Conservation (phyloP, 2,113 vertebrate genomes). For the Lagopus muta region DNA sequence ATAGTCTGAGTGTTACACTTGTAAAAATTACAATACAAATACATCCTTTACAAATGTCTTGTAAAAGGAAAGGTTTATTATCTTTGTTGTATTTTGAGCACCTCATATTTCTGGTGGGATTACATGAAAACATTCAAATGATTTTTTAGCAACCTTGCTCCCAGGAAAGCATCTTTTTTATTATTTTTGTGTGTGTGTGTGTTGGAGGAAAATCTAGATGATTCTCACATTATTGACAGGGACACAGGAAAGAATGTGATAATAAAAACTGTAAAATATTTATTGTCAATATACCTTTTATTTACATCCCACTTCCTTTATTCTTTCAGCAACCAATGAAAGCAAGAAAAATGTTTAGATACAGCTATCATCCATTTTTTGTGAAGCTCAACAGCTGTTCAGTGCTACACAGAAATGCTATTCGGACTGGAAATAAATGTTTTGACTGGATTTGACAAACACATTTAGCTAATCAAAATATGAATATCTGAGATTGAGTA, state of each 20-base stretch:
- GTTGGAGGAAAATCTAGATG: background rate
- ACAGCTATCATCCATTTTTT: background rate
- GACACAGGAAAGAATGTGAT: background rate
- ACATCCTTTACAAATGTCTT: slow-evolving; percentile 9
- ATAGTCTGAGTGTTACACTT: slow-evolving; percentile 12
- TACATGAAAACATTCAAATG: background rate
- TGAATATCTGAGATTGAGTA: background rate
- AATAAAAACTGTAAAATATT: slow-evolving; percentile 10
- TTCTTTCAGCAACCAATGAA: background rate
- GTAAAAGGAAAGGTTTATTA: slow-evolving; percentile 33
- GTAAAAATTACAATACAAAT: slow-evolving; percentile 37
- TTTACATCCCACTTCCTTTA: background rate
- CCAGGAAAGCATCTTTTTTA: background rate
- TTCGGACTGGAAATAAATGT: background rate
- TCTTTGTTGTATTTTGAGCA: slow-evolving; percentile 31
- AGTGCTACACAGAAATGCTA: background rate
- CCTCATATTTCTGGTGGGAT: background rate
- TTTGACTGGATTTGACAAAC: background rate
- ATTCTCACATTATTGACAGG: background rate
- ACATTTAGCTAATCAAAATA: background rate
- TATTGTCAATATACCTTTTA: background rate
- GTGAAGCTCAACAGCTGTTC: slow-evolving; percentile 7
- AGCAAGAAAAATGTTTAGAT: background rate
- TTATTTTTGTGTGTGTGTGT: background rate
- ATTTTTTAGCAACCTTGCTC: slow-evolving; percentile 3